Evolutionary conservation across 2,113 vertebrate genomes (phyloP).

Genomic region (Thryonomys swinderianus): DNA sequence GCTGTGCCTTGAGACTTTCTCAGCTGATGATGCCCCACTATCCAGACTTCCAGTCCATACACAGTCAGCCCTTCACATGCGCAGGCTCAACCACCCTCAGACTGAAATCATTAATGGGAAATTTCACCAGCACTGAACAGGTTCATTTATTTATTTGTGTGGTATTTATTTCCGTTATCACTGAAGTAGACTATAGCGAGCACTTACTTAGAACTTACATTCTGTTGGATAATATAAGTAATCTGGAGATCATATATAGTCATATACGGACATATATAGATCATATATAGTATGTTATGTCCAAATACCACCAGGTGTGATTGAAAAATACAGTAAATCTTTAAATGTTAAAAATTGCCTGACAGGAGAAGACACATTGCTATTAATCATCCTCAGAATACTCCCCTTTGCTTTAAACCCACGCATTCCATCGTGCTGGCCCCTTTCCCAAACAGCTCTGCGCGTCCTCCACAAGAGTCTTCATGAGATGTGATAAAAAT

Average conservation of each 20-base stretch:
- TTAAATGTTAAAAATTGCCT: neutral
- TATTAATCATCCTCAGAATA: neutral
- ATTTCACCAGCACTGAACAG: neutral
- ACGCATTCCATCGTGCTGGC: neutral
- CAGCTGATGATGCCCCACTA: neutral
- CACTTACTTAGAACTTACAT: neutral
- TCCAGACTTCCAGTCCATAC: neutral
- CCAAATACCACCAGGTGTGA: neutral
- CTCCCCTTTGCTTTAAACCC: neutral
- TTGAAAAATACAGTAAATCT: neutral
- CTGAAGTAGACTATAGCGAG: neutral
- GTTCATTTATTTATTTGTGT: neutral
- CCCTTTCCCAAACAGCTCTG: neutral
- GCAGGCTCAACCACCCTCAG: neutral
- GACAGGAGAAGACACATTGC: neutral
- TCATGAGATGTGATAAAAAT: neutral
- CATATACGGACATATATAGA: too few relatives aligned
- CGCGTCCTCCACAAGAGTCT: neutral
- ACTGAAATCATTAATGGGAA: neutral
- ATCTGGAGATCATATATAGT: neutral
- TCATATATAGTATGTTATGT: neutral
- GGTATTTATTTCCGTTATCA: neutral
- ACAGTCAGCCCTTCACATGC: neutral
- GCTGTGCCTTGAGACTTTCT: neutral
- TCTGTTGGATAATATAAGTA: neutral